These are phyloP conservation scores for Acanthochromis polyacanthus DNA, from an alignment of 2,113 vertebrate genomes.

Conservation along the genomic window DNA sequence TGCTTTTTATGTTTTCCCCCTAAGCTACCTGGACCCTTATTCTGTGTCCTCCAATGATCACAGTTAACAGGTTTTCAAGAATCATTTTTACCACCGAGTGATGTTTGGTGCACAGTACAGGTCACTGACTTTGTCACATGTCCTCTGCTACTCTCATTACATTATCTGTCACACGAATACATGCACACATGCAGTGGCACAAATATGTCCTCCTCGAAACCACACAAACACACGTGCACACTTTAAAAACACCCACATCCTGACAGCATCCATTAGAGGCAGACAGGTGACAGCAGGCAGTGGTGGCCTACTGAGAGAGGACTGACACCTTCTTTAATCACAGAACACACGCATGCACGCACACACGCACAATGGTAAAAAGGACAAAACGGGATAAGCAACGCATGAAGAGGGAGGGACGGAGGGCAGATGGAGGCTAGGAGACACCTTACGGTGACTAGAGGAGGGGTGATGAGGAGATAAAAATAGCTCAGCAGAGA, in stretches of 20 bases:
- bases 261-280: slow-evolving; percentile 59
- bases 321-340: slow-evolving; percentile 67
- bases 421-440: slow-evolving; percentile 15
- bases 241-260: not conserved
- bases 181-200: not conserved
- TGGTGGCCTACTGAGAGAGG: slow-evolving; percentile 56
- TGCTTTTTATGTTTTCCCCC: not conserved
- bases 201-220: slow-evolving; percentile 10
- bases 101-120: slow-evolving; percentile 22
- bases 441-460: slow-evolving; percentile 8
- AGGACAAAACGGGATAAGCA: slow-evolving; percentile 8
- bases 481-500: not conserved
- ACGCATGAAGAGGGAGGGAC: not conserved
- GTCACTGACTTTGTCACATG: slow-evolving; percentile 18
- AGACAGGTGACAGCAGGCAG: slow-evolving; percentile 65
- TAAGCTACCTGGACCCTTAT: not conserved
- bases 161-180: not conserved
- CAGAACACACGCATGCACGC: slow-evolving; percentile 12
- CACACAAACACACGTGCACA: slow-evolving; percentile 6
- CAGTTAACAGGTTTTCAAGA: slow-evolving; percentile 6
- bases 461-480: slow-evolving; percentile 15
- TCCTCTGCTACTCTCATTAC: slow-evolving; percentile 9
- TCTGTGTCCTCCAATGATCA: not conserved
- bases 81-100: slow-evolving; percentile 9
- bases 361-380: slow-evolving; percentile 20